These are phyloP conservation scores for Resseliella maxima DNA, from an alignment of 2,888 invertebrate species.

Conservation along the genomic window DNA sequence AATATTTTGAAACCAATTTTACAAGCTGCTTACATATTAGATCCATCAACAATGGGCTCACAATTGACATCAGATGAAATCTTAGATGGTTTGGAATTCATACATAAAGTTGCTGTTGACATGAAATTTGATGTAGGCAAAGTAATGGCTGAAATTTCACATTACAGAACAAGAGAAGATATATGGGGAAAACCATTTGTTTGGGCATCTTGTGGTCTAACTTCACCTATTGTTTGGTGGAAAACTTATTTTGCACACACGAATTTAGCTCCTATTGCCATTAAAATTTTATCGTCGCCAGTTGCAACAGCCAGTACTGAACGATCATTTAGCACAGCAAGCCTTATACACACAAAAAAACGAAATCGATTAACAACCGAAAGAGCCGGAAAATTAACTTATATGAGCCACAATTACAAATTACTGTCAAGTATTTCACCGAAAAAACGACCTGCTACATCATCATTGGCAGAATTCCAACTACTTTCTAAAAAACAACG, in stretches of 20 bases:
- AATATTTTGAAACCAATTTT: too few relatives aligned
- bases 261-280: slow-evolving; percentile 59
- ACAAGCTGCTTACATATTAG: too few relatives aligned
- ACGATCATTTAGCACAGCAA: slow-evolving; percentile 61
- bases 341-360: slow-evolving; percentile 61
- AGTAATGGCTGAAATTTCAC: neutral
- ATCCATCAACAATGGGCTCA: too few relatives aligned
- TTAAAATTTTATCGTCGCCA: slow-evolving; percentile 60
- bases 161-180: neutral
- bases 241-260: slow-evolving; percentile 60
- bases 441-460: too few relatives aligned
- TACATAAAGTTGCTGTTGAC: too few relatives aligned
- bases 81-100: too few relatives aligned
- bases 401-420: slow-evolving; percentile 59
- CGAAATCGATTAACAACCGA: slow-evolving; percentile 60
- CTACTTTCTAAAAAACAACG: too few relatives aligned
- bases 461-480: too few relatives aligned
- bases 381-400: slow-evolving; percentile 60
- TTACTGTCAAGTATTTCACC: neutral
- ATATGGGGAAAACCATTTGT: neutral
- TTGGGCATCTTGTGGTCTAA: slow-evolving; percentile 33
- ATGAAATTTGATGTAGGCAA: too few relatives aligned
- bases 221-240: slow-evolving; percentile 59
- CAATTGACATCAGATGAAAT: too few relatives aligned
- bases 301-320: slow-evolving; percentile 61